Conservation (phyloP, 2,888 invertebrate species). For the Melieria crassipennis region DNA sequence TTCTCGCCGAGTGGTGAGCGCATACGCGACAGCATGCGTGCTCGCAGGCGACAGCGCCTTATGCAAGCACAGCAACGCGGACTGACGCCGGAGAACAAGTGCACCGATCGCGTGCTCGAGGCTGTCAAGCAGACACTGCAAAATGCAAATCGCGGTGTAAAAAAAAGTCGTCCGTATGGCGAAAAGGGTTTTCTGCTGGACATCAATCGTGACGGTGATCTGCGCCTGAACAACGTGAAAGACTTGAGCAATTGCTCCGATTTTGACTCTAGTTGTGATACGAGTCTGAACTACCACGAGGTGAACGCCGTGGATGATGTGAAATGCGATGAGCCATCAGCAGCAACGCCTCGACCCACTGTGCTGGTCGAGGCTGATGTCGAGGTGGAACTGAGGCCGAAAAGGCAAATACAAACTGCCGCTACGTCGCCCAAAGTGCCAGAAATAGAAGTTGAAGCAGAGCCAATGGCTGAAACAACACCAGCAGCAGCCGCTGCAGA, state of each 20-base stretch:
- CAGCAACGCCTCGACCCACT: not conserved
- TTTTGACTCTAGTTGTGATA: slow-evolving; percentile 66
- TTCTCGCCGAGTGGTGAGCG: slow-evolving; percentile 65
- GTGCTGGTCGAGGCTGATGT: slow-evolving; percentile 27
- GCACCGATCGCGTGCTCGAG: slow-evolving; percentile 57
- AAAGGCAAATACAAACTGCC: slow-evolving; percentile 3
- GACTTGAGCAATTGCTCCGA: slow-evolving; percentile 65
- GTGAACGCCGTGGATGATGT: slow-evolving; percentile 49
- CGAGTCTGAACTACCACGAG: slow-evolving; percentile 64
- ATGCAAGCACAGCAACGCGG: slow-evolving; percentile 52
- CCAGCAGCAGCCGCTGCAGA: not conserved
- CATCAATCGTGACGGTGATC: slow-evolving; percentile 58
- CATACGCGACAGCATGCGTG: slow-evolving; percentile 64
- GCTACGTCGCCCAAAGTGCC: not conserved
- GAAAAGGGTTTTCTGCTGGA: slow-evolving; percentile 65
- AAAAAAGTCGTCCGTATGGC: slow-evolving; percentile 60
- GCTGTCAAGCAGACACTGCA: slow-evolving; percentile 58
- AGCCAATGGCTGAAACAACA: not conserved
- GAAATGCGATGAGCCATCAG: not conserved
- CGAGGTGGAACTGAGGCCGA: slow-evolving; percentile 34
- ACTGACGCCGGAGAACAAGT: slow-evolving; percentile 46
- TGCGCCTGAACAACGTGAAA: slow-evolving; percentile 62
- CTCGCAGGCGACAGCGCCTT: slow-evolving; percentile 59
- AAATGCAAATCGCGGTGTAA: slow-evolving; percentile 34
- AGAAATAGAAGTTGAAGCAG: slow-evolving; percentile 22